These are phyloP conservation scores for Sisor rabdophorus DNA, from an alignment of 2,113 vertebrate genomes.

Conservation along the genomic window DNA sequence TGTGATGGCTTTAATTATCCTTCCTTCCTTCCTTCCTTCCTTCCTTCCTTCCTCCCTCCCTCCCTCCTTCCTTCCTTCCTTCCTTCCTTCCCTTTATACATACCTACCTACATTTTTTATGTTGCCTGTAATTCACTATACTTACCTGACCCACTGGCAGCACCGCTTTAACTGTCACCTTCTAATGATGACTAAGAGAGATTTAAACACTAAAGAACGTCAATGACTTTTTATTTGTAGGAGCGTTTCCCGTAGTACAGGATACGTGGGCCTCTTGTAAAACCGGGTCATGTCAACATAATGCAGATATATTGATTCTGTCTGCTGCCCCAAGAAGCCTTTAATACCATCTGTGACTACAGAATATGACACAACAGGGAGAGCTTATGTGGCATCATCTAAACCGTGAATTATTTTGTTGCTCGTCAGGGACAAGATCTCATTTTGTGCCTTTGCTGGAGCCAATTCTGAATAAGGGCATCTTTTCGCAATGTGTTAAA, in stretches of 20 bases:
- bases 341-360: slow-evolving; percentile 14
- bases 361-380: slow-evolving; percentile 22
- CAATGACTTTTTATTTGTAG: neutral
- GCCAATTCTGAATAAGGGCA: neutral
- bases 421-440: slow-evolving; percentile 16
- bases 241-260: neutral
- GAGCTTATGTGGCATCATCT: neutral
- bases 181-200: slow-evolving; percentile 2
- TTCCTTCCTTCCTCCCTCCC: too few species aligned
- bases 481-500: neutral
- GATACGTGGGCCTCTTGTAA: neutral
- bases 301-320: slow-evolving; percentile 18
- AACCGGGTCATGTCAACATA: slow-evolving; percentile 15
- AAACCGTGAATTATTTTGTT: slow-evolving; percentile 18
- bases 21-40: too few species aligned
- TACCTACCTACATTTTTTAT: neutral
- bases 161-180: neutral
- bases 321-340: slow-evolving; percentile 5
- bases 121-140: neutral
- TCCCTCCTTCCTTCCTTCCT: too few species aligned
- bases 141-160: neutral
- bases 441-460: slow-evolving; percentile 5
- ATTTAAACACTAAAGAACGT: slow-evolving; percentile 1
- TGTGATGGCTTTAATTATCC: too few species aligned
- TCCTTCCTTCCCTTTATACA: too few species aligned